Percentiles rank a stretch among this genome's conserved stretches.
Conservation (phyloP, 2,797 vertebrate species). For the Tragopan temminckii region DNA sequence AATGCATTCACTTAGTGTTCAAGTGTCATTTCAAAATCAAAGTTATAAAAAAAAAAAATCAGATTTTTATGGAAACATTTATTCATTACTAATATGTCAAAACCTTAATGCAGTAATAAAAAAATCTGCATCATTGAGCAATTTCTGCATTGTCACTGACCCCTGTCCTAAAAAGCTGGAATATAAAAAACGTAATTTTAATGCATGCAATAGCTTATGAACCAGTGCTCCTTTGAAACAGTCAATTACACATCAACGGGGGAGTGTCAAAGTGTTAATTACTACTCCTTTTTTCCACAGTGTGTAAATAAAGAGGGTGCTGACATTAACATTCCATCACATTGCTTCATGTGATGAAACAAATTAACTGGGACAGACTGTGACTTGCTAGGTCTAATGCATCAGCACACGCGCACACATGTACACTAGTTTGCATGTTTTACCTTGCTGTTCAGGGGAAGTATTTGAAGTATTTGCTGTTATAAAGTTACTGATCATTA, state of each 20-base stretch:
- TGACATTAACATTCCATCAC: conserved; percentile 99
- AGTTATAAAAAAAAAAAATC: conserved; percentile 76
- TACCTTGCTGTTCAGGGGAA: conserved; percentile 3
- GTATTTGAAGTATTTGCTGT: neutral
- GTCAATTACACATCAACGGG: conserved; percentile 97
- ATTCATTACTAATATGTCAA: conserved; percentile 95
- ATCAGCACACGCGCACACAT: conserved; percentile 58
- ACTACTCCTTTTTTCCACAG: conserved; percentile 95
- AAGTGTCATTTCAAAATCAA: conserved; percentile 80
- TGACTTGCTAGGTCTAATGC: conserved; percentile 76
- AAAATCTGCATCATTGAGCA: conserved; percentile 93
- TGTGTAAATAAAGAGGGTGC: conserved; percentile 98
- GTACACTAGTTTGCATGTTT: neutral
- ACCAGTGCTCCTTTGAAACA: conserved; percentile 97
- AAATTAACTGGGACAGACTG: conserved; percentile 86
- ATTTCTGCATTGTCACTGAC: conserved; percentile 93
- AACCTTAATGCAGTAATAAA: conserved; percentile 97
- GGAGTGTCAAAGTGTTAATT: conserved; percentile 99
- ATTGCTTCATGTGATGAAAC: conserved; percentile 89
- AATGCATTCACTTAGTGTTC: conserved; percentile 32
- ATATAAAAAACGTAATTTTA: conserved; percentile 94
- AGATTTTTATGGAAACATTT: conserved; percentile 85
- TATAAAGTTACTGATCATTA: neutral
- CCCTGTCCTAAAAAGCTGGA: conserved; percentile 92
- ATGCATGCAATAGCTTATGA: conserved; percentile 94